Conservation (phyloP, 2,797 vertebrate species). For the Catostomus latipinnis region DNA sequence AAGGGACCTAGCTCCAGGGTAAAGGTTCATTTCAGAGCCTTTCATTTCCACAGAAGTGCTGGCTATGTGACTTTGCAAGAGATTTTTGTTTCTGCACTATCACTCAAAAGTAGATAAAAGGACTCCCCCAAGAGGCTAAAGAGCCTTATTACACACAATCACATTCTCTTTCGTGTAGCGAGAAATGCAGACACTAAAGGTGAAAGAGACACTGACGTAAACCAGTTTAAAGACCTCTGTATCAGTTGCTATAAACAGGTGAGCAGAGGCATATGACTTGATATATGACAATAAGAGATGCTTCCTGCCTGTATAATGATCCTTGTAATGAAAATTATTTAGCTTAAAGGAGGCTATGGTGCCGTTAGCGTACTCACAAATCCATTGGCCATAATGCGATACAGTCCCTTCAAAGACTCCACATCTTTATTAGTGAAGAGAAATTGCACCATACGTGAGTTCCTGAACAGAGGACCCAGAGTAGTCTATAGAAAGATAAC, state of each 20-base stretch:
- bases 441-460: slow-evolving; percentile 94
- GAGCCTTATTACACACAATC: background rate
- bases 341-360: background rate
- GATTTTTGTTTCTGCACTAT: slow-evolving; percentile 5
- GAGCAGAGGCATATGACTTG: too few species aligned
- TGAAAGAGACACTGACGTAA: background rate
- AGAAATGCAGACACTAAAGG: background rate
- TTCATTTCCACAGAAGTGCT: slow-evolving; percentile 7
- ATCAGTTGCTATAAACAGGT: too few species aligned
- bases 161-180: slow-evolving; percentile 1
- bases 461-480: slow-evolving; percentile 90
- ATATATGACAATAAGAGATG: background rate
- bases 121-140: slow-evolving; percentile 26
- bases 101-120: slow-evolving; percentile 1
- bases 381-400: slow-evolving; percentile 93
- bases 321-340: background rate
- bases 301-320: background rate
- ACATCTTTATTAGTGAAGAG: slow-evolving; percentile 92
- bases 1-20: slow-evolving; percentile 33
- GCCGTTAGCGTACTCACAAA: slow-evolving; percentile 82
- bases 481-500: slow-evolving; percentile 79
- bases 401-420: slow-evolving; percentile 91
- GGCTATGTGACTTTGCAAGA: background rate
- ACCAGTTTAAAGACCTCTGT: background rate
- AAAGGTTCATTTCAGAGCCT: slow-evolving; percentile 23